Evolutionary conservation across 2,113 vertebrate genomes (phyloP), one percentile per base, ranked within the genome.

Genomic region (Aldabrachelys gigantea): DNA sequence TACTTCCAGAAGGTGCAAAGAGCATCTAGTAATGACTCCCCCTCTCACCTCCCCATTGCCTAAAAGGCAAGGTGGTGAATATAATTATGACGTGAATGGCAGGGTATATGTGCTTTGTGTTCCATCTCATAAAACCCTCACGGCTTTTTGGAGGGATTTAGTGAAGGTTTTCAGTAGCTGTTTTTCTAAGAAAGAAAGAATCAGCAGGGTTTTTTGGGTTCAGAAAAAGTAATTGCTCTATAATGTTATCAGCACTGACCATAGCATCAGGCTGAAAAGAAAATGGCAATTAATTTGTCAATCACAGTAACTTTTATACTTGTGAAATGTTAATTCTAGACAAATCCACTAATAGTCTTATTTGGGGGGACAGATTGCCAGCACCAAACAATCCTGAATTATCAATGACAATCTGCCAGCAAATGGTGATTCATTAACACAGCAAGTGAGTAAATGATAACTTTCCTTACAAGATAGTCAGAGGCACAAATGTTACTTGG

Each of bases 401-500:
- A 89, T 86, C 90, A 91, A 62, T 69, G 95, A 95, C 54, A 85
- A 54, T 59, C 47, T 96, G 92, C 69, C 95, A 98, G 79, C n/a
- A 85, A 97, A 88, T 80, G 44, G 75, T 83, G 84, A 96, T 91
- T 98, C 93, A 94, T 81, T 94, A 95, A 90, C 22, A 83, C 3
- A 89, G 90, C 49, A 85, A 38, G 38, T 0, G 9, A 96, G 95
- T 92, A 92, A 95, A 95, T 65, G 80, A 84, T 27, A 31, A 85
- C 88, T 94, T 96, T 89, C 76, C 1, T 83, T 90, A 82, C 44
- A 92, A 93, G 96, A 95, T 90, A 91, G 84, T 62, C 89, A 82
- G 13, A 97, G 91, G 86, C 69, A 96, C 93, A 96, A 97, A 96
- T 87, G 29, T 56, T 96, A 96, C 86, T 98, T 89, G 87, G 85